Evolutionary conservation across 2,797 vertebrate genomes (phyloP), one percentile per base, ranked within the genome.

Genomic region (Pseudochirops corinnae): DNA sequence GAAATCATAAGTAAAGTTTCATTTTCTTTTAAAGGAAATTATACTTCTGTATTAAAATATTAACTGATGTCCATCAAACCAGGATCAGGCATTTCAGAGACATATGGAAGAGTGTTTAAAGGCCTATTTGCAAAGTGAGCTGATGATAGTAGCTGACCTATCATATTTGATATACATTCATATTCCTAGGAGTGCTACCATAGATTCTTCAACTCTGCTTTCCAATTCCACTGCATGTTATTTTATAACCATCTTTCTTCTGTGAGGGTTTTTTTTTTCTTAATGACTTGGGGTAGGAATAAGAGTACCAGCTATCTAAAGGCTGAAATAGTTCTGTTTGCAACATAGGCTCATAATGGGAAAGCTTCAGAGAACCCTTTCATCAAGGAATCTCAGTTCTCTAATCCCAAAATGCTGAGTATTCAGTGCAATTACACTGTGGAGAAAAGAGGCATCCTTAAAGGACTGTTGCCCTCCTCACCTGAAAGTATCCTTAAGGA

Each of bases 41-140:
- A 74, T 53, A 28, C 93, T 95, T 95, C n/a, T 62, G 1, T 55
- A 96, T 94, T 90, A 62, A 67, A 92, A 92, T 56, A 56, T 74
- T 29, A 91, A 56, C 74, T 52, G 5, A 11, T 52, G 33, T 90
- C 93, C 5, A 29, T 11, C 26, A 74, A 33, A 1, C 0, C 29
- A 67, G 62, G 11, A 53, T 94, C 62, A 82, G 82, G 11, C n/a
- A 39, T 46, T 46, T 67, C 16, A 93, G 0, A 46, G 33, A 7
- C 7, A 14, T 57, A 0, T 0, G 50, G 39, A 39, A 46, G 5
- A 62, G 50, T 3, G 0, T 2, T 14, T 52, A 31, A 52, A 0
- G 39, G 31, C 31, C 60, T 26, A 5, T 33, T 10, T 87, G 24
- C 6, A 74, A 82, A 62, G 9, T 28, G 9, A 21, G 0, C 55